Evolutionary conservation across 2,888 invertebrate genomes (phyloP), one percentile per base, ranked within the genome.

Genomic region (Cryptophagus acutangulus): DNA sequence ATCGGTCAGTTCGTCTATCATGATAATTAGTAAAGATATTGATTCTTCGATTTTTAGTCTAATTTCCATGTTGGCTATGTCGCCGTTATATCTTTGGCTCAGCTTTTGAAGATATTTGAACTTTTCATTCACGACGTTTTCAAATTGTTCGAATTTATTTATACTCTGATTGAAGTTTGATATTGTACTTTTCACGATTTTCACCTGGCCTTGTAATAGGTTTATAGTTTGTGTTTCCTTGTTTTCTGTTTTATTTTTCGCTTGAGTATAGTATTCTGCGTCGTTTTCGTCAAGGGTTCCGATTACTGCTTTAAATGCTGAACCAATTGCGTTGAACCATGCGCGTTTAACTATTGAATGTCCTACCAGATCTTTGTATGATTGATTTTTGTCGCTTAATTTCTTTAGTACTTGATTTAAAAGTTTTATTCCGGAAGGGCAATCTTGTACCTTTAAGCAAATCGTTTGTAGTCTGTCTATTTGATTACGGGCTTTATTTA

Each of bases 271-370:
- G 40, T 35, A 48, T 18, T 40, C 29, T 14, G 42, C 51, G 33
- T 51, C 48, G 16, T 46, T 31, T 41, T 41, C 20, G 37, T 48
- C 47, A 34, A 49, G 28, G 3, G 45, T 47, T 10, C 48, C 43
- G n/a, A 46, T 40, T 16, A 46, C 13, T 6, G 38, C 33, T 43
- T 48, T 46, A 16, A 48, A 25, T 6, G 33, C 28, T 15, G 43
- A 35, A 4, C 46, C 46, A 9, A 43, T 30, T 17, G 33, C 36
- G 16, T 44, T 40, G 13, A 49, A 26, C 14, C 42, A 13, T 18
- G 33, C 41, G 20, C 46, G 20, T 38, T 41, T 43, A 10, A 10
- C 14, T 35, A 24, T 25, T 4, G 15, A 18, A 9, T 37, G 28
- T 18, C 18, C 17, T 2, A 34, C 33, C 8, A 40, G 12, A 13